Percentiles rank a stretch among this genome's conserved stretches.
Conservation (phyloP, 2,113 vertebrate species). For the Myrmophylax atrothorax region DNA sequence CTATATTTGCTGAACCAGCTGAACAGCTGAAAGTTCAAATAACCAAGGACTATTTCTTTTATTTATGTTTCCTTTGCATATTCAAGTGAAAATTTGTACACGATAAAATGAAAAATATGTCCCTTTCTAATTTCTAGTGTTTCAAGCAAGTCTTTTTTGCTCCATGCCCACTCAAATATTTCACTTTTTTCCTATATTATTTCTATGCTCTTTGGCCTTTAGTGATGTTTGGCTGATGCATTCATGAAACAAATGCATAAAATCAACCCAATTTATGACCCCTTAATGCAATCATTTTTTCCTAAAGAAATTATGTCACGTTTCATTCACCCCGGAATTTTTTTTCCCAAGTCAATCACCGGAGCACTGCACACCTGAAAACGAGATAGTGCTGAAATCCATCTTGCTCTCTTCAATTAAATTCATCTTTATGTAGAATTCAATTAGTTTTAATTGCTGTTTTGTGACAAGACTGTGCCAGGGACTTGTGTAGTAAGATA, state of each 20-base stretch:
- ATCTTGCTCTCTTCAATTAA: background rate
- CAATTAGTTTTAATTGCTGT: constrained; percentile 42
- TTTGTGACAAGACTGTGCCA: background rate
- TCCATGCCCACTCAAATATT: background rate
- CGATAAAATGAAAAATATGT: background rate
- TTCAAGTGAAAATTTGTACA: background rate
- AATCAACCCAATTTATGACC: constrained; percentile 11
- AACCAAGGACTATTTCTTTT: background rate
- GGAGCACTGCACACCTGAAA: constrained; percentile 28
- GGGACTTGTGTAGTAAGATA: background rate
- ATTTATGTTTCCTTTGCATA: background rate
- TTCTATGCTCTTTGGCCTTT: background rate
- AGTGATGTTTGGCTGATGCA: background rate
- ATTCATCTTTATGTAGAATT: constrained; percentile 3
- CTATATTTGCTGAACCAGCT: background rate
- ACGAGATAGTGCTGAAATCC: background rate
- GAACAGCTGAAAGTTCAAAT: background rate
- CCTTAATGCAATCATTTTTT: background rate
- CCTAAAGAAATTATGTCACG: background rate
- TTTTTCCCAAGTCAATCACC: background rate
- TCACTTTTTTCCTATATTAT: background rate
- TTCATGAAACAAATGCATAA: background rate
- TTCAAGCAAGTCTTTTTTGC: background rate
- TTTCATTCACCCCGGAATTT: background rate
- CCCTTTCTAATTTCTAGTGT: background rate